Evolutionary conservation across 2,888 invertebrate genomes (phyloP), one percentile per base, ranked within the genome.

Genomic region (Neoascia interrupta): DNA sequence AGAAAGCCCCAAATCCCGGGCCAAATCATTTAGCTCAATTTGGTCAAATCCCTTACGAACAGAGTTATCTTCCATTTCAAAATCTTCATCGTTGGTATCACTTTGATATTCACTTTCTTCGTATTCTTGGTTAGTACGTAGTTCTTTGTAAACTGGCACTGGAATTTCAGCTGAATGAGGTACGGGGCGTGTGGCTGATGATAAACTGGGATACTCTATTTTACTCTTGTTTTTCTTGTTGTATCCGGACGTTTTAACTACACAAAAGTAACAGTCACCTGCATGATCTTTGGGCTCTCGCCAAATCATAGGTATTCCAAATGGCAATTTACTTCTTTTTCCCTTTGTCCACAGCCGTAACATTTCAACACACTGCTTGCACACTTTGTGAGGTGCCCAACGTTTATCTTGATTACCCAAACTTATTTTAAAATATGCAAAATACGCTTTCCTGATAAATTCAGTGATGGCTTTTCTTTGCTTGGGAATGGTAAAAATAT

Each of bases 241-340:
- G 2, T 19, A 41, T 41, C 41, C 41, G 10, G 19, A 4, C 10
- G 41, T 41, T 19, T 41, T 41, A 8, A 8, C 1, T 10, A 18
- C 19, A 41, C 41, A 41, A 41, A 41, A 41, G 41, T 18, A 41
- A 41, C 18, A 41, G 19, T 41, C 41, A 41, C 10, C 1, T 18
- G 6, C 41, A 41, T 41, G 41, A 41, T 41, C 19, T 11, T 5
- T 37, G 6, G 37, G 37, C 13, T 37, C 6, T 37, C 37, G n/a
- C 37, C 37, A 37, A 6, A 41, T 1, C 41, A 19, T 41, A 19
- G 41, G 41, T 5, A 11, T 5, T n/a, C 41, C 19, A 41, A 41
- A 41, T 41, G 41, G 21, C 6, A 41, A 11, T 18, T 41, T 10
- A 19, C 5, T 11, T 0, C 19, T 41, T 19, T 41, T 1, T 41